A percentile compares a stretch with the other conserved stretches of the same genome.
These are phyloP conservation scores for Oxygymnocypris stewartii DNA, from an alignment of 2,113 vertebrate genomes.

Conservation along the genomic window DNA sequence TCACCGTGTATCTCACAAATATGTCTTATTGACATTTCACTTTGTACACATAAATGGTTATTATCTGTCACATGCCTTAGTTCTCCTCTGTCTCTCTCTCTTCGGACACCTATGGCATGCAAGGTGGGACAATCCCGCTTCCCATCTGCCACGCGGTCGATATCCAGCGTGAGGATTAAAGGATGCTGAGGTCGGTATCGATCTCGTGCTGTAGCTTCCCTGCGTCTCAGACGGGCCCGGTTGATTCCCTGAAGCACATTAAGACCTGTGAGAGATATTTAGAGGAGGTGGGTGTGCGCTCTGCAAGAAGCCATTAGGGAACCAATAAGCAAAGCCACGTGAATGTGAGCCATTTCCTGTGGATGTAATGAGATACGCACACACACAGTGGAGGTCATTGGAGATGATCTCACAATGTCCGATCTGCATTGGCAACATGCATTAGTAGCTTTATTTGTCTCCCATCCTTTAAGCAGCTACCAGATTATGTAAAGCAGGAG, in stretches of 20 bases:
- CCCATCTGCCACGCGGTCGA: slow-evolving; percentile 64
- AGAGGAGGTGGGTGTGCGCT: neutral
- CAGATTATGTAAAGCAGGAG: neutral
- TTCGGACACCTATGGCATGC: slow-evolving; percentile 10
- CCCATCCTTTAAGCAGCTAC: neutral
- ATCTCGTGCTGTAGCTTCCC: slow-evolving; percentile 60
- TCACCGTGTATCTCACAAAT: neutral
- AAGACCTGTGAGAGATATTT: slow-evolving; percentile 33
- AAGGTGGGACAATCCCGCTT: slow-evolving; percentile 46
- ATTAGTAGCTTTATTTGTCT: slow-evolving; percentile 2
- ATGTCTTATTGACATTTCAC: slow-evolving; percentile 17
- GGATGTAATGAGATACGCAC: slow-evolving; percentile 9
- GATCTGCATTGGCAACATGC: neutral
- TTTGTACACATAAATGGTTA: slow-evolving; percentile 12
- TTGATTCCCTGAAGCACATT: slow-evolving; percentile 50
- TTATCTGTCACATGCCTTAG: slow-evolving; percentile 9
- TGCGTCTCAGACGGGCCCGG: slow-evolving; percentile 29
- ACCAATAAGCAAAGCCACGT: neutral
- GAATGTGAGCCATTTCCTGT: slow-evolving; percentile 22
- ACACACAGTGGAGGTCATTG: neutral
- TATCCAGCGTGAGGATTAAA: slow-evolving; percentile 70
- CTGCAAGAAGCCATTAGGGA: slow-evolving; percentile 19
- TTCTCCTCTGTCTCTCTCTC: neutral
- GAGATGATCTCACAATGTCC: neutral
- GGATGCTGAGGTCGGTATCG: slow-evolving; percentile 71